Evolutionary conservation across 2,113 vertebrate species (phyloP), one percentile per base, ranked within the genome.

Genomic region (Lophotis ruficrista): DNA sequence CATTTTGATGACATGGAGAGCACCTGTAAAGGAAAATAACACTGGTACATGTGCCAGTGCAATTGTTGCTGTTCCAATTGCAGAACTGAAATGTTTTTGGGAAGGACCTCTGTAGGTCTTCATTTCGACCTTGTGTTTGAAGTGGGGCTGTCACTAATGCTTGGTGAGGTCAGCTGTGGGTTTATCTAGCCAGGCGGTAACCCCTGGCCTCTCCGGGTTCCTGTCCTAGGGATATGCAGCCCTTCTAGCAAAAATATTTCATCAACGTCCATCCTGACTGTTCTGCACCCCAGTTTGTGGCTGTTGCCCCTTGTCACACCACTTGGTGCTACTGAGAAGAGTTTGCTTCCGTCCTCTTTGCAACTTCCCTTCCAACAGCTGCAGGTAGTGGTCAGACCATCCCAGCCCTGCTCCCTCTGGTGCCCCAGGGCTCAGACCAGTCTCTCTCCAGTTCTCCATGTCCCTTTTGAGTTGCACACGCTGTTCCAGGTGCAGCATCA

Each of bases 21-120:
- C 33, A 53, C 37, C 50, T 22, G 33, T 21, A 33, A 64, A 64
- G 56, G 61, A 41, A 53, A 30, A 7, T 24, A 31, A 57, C 23
- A 14, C 12, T 28, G 35, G 27, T 15, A 50, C 8, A 5, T 0
- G 0, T 47, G n/a, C 57, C 50, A n/a, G 31, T 3, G 5, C 58
- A 15, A 12, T 23, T 31, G 12, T 43, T 54, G 31, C n/a, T 31
- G 51, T 60, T 70, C 69, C 50, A 17, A 21, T 38, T 31, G 45
- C 62, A 71, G 41, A 92, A 66, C 21, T 38, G 57, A 24, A 43
- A 25, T 38, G 76, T 68, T 66, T 35, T 35, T 58, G 58, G 64
- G 33, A 50, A 60, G 31, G n/a, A 82, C 28, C 17, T 66, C 75
- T 82, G 41, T 9, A 35, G 33, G 24, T 77, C 70, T 71, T 50